Conservation (phyloP, 2,888 invertebrate genomes). For the Hyposoter dolosus region DNA sequence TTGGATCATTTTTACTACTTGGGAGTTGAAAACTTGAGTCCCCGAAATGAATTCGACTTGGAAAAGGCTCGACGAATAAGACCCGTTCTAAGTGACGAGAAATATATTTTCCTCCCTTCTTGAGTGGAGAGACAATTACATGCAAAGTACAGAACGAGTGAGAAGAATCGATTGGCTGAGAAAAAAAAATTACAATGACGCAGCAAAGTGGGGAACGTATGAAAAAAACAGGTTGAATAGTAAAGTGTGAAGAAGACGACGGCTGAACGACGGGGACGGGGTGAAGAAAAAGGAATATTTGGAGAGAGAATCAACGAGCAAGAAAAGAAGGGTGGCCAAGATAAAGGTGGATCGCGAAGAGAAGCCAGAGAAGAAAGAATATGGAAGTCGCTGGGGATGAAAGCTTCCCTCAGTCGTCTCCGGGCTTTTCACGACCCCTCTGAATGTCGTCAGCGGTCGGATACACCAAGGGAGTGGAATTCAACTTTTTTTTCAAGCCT, state of each 20-base stretch:
- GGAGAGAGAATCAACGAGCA: not conserved
- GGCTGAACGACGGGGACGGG: not conserved
- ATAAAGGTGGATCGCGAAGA: not conserved
- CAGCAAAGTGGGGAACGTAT: slow-evolving; percentile 32
- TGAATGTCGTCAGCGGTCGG: not conserved
- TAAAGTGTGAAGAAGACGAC: not conserved
- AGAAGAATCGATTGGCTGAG: slow-evolving; percentile 17
- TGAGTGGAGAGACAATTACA: slow-evolving; percentile 1
- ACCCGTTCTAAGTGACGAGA: not conserved
- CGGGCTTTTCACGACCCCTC: slow-evolving; percentile 16
- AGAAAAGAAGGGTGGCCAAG: not conserved
- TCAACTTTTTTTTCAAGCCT: not conserved
- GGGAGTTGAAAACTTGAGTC: not conserved
- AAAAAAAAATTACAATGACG: not conserved
- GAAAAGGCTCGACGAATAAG: not conserved
- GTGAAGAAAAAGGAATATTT: slow-evolving; percentile 13
- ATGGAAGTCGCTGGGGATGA: not conserved
- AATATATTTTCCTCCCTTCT: not conserved
- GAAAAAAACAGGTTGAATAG: slow-evolving; percentile 10
- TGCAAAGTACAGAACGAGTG: slow-evolving; percentile 35
- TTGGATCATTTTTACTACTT: not conserved
- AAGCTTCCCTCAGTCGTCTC: not conserved
- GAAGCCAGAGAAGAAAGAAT: slow-evolving; percentile 24
- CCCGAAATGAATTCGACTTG: not conserved
- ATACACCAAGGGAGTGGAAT: slow-evolving; percentile 1